A percentile compares a stretch with the other conserved stretches of the same genome.
Conservation (phyloP, 1,140 invertebrate species). For the Batillaria attramentaria region DNA sequence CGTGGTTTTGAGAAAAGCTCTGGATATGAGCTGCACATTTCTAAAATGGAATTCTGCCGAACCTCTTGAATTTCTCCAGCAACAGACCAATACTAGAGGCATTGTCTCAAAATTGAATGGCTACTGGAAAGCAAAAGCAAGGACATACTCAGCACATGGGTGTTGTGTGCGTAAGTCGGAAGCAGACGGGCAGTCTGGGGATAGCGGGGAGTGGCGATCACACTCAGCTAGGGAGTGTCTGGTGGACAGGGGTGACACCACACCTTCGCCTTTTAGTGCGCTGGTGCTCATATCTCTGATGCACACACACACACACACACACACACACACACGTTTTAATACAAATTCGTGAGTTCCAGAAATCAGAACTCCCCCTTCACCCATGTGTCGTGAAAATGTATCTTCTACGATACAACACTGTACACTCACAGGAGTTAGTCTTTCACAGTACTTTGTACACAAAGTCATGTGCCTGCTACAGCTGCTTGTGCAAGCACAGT, state of each 20-base stretch:
- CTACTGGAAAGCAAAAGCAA: not conserved
- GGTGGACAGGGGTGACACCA: not conserved
- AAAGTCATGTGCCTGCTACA: not conserved
- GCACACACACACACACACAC: not conserved
- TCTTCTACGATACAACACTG: not conserved
- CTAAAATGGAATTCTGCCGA: not conserved
- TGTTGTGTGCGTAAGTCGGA: not conserved
- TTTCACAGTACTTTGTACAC: not conserved
- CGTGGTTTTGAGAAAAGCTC: no score
- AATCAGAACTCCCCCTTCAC: not conserved
- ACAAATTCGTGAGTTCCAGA: not conserved
- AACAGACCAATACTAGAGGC: not conserved
- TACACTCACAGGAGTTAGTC: not conserved
- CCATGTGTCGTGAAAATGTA: not conserved
- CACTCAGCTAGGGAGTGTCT: conserved; percentile 17
- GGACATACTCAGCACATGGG: no score
- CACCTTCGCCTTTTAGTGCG: not conserved
- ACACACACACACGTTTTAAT: not conserved
- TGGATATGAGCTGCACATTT: no score
- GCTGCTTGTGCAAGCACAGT: no score
- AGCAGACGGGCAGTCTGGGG: not conserved
- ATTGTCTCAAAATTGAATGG: not conserved
- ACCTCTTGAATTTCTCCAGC: no score
- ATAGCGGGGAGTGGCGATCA: not conserved
- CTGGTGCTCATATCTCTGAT: not conserved